Evolutionary conservation across 2,888 invertebrate genomes (phyloP).

Genomic region (Doris montereyensis): DNA sequence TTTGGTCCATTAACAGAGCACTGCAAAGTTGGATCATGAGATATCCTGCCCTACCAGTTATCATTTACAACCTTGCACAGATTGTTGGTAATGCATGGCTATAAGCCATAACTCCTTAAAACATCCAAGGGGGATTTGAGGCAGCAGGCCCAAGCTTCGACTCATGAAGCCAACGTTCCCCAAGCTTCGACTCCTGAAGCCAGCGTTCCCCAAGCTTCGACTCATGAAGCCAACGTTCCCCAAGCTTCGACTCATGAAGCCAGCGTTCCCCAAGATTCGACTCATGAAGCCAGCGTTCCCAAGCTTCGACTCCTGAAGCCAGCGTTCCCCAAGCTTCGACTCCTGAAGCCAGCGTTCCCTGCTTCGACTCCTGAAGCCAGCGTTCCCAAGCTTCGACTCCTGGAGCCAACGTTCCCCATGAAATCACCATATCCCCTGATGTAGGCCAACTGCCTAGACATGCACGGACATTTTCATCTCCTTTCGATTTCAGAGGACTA

Average conservation of each 20-base stretch:
- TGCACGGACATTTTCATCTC: no score
- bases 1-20: neutral
- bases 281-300: neutral
- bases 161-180: no score
- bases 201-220: no score
- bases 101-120: neutral
- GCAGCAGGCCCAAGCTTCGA: no score
- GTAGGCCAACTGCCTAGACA: no score
- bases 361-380: no score
- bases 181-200: neutral
- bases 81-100: neutral
- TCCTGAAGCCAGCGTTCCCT: neutral
- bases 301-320: no score
- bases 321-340: neutral
- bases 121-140: conserved; percentile 5
- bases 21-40: conserved; percentile 7
- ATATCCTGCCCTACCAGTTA: conserved; percentile 8
- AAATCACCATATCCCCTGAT: no score
- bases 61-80: conserved; percentile 9
- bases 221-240: conserved; percentile 2
- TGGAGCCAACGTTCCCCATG: neutral
- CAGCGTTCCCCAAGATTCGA: neutral
- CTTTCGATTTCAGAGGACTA: neutral
- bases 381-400: no score
- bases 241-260: neutral